These are phyloP conservation scores for Trachelus troglodyta DNA, from an alignment of 2,888 invertebrate species.

Conservation along the genomic window DNA sequence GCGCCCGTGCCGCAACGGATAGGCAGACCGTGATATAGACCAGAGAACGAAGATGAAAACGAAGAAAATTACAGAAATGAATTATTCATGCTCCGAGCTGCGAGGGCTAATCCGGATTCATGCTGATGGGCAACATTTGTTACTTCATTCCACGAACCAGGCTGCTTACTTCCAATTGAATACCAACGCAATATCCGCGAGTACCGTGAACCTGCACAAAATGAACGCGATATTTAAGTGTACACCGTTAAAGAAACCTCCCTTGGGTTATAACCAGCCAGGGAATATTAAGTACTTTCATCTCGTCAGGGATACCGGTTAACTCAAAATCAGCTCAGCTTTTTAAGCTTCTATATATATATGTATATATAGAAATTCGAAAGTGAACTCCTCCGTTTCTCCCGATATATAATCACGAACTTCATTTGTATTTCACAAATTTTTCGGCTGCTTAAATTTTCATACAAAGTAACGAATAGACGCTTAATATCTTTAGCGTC, in stretches of 20 bases:
- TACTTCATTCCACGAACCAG: slow-evolving; percentile 16
- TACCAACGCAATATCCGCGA: slow-evolving; percentile 9
- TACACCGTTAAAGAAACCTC: not conserved
- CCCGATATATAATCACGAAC: not conserved
- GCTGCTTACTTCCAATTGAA: slow-evolving; percentile 15
- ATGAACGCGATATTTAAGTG: not conserved
- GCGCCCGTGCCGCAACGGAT: not conserved
- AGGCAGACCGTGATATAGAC: slow-evolving; percentile 3
- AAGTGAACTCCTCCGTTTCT: not conserved
- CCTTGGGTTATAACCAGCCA: not conserved
- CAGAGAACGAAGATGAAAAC: slow-evolving; percentile 27
- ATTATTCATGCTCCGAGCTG: slow-evolving; percentile 33
- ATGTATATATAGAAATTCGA: not conserved
- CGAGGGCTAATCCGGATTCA: slow-evolving; percentile 27
- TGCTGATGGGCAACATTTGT: slow-evolving; percentile 28
- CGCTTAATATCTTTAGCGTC: slow-evolving; percentile 8
- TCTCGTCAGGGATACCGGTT: not conserved
- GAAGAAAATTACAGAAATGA: slow-evolving; percentile 34
- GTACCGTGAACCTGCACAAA: not conserved
- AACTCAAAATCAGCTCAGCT: not conserved
- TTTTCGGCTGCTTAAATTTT: not conserved
- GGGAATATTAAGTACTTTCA: not conserved
- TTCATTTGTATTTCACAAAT: not conserved
- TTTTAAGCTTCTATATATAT: not conserved
- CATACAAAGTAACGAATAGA: not conserved